These are phyloP conservation scores for Sylvilagus bachmani DNA, from an alignment of 2,113 vertebrate genomes.

Conservation along the genomic window DNA sequence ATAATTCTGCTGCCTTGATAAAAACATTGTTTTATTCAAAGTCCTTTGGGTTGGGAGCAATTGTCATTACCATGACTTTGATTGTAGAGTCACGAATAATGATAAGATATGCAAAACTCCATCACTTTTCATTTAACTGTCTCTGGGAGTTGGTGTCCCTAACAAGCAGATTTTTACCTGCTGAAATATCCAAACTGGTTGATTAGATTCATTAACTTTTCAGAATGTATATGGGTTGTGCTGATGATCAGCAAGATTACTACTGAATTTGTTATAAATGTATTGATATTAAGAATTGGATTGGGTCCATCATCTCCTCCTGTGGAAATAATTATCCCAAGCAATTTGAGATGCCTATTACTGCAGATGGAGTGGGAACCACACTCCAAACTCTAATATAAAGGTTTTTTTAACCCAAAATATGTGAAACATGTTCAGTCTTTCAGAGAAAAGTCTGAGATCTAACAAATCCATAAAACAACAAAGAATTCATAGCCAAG, in stretches of 20 bases:
- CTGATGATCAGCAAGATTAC: not conserved
- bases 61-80: constrained; percentile 5
- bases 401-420: not conserved
- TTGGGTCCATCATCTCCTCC: not conserved
- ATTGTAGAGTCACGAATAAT: not conserved
- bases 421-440: not conserved
- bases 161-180: not conserved
- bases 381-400: not conserved
- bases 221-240: not conserved
- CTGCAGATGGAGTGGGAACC: not conserved
- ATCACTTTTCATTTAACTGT: not conserved
- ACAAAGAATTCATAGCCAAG: not conserved
- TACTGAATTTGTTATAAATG: constrained; percentile 26
- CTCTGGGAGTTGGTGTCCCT: not conserved
- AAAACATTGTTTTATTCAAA: not conserved
- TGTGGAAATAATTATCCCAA: not conserved
- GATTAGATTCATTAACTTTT: not conserved
- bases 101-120: not conserved
- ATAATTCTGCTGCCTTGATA: not conserved
- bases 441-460: not conserved
- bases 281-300: not conserved
- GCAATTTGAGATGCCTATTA: not conserved
- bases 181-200: not conserved
- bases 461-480: not conserved
- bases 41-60: not conserved